Evolutionary conservation across 2,113 vertebrate species (phyloP).

Genomic region (rabbit (Oryctolagus cuniculus)): mOryCun1.1 NC_091448.1:28207501-28208000

Average conservation of each 20-base stretch:
- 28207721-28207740: not conserved
- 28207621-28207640: not conserved
- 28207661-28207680: fast-evolving
- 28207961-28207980: not conserved
- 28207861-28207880: not conserved
- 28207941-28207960: not conserved
- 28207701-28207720: not conserved
- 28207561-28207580: constrained; percentile 42
- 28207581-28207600: not conserved
- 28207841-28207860: not conserved
- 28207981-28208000: too few species aligned
- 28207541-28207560: not conserved
- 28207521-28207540: constrained; percentile 16
- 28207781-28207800: not conserved
- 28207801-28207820: not conserved
- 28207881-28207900: not conserved
- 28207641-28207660: not conserved
- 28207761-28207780: not conserved
- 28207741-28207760: not conserved
- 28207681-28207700: not conserved
- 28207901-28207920: not conserved
- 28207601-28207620: not conserved
- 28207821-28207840: not conserved
- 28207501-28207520: not conserved
- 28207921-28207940: not conserved